phyloP scores from a whole-genome alignment of 1,140 invertebrate genomes.

The Drosophila quadrilineata region DNA sequence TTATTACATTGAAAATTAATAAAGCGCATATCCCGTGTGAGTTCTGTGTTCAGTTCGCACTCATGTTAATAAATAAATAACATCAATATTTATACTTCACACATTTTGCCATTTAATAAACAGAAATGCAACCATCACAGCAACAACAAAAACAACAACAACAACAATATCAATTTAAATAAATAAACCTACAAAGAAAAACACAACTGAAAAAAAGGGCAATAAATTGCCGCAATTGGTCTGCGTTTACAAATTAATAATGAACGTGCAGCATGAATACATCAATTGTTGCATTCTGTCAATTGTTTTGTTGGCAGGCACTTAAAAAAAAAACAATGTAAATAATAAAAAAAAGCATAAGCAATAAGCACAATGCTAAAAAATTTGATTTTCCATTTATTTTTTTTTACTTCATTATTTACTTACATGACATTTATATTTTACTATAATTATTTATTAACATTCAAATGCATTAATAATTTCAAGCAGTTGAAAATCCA shows the following conservation, averaged over 20 bases:
- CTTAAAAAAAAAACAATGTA: constrained; percentile 10
- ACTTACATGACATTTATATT: constrained; percentile 46
- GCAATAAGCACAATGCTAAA: constrained; percentile 36
- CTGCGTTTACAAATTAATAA: constrained; percentile 27
- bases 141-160: constrained; percentile 7
- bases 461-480: constrained; percentile 46
- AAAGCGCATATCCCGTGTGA: constrained; percentile 28
- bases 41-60: constrained; percentile 10
- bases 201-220: neutral
- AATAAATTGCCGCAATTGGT: constrained; percentile 6
- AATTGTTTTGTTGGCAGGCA: constrained; percentile 25
- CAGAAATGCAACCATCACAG: constrained; percentile 10
- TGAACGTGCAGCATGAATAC: constrained; percentile 10
- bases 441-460: constrained; percentile 53
- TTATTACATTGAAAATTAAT: constrained; percentile 31
- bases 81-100: constrained; percentile 54
- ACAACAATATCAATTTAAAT: neutral
- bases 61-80: constrained; percentile 59
- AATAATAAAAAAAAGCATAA: neutral
- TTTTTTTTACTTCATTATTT: too few relatives aligned
- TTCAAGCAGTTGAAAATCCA: neutral
- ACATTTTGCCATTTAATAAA: constrained; percentile 52
- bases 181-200: neutral
- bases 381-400: too few relatives aligned
- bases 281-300: constrained; percentile 33